Conservation (phyloP, 2,888 invertebrate species). For the Megaustenia siamemsis region DNA sequence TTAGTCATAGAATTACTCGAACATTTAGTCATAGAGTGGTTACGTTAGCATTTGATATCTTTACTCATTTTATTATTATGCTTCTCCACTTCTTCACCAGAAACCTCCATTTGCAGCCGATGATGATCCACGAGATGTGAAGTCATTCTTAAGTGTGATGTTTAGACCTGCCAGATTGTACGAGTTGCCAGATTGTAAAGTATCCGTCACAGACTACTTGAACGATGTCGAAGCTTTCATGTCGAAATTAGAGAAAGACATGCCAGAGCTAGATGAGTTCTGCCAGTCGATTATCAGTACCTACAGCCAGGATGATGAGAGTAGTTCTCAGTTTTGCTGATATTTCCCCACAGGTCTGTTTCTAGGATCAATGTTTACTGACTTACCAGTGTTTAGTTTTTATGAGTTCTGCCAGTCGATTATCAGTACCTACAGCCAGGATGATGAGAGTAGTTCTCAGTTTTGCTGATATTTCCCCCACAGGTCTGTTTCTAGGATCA, state of each 20-base stretch:
- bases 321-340: conserved; percentile 32
- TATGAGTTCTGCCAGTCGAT: conserved; percentile 53
- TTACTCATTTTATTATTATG: neutral
- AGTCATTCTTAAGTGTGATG: conserved; percentile 48
- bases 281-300: conserved; percentile 50
- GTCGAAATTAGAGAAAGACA: conserved; percentile 46
- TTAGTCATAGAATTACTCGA: no score
- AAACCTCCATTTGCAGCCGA: conserved; percentile 54
- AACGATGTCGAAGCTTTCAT: conserved; percentile 43
- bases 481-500: no score
- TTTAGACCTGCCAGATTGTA: conserved; percentile 43
- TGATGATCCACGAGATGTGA: conserved; percentile 53
- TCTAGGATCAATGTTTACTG: no score
- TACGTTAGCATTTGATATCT: neutral
- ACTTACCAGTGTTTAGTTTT: no score
- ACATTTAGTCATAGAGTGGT: no score
- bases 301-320: conserved; percentile 45
- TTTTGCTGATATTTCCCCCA: conserved; percentile 50
- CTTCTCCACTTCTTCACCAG: conserved; percentile 1
- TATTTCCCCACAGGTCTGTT: no score
- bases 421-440: conserved; percentile 41
- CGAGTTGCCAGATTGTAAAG: conserved; percentile 23
- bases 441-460: conserved; percentile 33
- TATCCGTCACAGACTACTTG: conserved; percentile 47
- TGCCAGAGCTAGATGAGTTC: conserved; percentile 51